Conservation (phyloP, 2,888 invertebrate genomes). For the Volucella zonaria region DNA sequence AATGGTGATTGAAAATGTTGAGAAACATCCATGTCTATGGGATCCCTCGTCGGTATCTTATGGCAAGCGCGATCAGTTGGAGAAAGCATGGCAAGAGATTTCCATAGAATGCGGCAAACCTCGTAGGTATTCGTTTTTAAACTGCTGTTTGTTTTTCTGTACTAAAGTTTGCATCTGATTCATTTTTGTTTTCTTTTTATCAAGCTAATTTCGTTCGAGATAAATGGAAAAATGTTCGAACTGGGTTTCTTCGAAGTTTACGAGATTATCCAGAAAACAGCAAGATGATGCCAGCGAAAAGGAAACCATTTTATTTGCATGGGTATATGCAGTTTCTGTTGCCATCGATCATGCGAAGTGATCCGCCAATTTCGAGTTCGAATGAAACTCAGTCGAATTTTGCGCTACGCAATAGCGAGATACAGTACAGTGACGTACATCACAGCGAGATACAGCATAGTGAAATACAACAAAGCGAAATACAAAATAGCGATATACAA, state of each 20-base stretch:
- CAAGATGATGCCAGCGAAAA: conserved; percentile 16
- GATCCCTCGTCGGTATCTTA: conserved; percentile 58
- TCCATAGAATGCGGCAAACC: conserved; percentile 60
- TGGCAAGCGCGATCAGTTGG: conserved; percentile 68
- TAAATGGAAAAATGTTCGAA: conserved; percentile 75
- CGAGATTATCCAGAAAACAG: conserved; percentile 61
- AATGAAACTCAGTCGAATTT: conserved; percentile 5
- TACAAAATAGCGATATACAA: background rate
- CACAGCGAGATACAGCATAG: no score
- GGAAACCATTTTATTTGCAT: conserved; percentile 72
- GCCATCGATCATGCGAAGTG: conserved; percentile 39
- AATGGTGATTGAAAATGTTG: conserved; percentile 69
- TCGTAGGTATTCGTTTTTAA: conserved; percentile 39
- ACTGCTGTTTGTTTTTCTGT: background rate
- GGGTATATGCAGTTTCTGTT: conserved; percentile 73
- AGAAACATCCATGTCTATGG: conserved; percentile 69
- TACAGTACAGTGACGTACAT: background rate
- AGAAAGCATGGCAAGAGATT: conserved; percentile 70
- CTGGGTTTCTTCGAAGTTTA: conserved; percentile 74
- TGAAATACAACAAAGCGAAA: background rate
- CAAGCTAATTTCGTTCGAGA: conserved; percentile 65
- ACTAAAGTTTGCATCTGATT: background rate
- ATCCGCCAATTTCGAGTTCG: background rate
- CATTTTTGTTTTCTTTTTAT: conserved; percentile 28
- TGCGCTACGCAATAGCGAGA: background rate